Evolutionary conservation across 2,888 invertebrate genomes (phyloP), one percentile per base, ranked within the genome.

Genomic region (Orchestes rusci): DNA sequence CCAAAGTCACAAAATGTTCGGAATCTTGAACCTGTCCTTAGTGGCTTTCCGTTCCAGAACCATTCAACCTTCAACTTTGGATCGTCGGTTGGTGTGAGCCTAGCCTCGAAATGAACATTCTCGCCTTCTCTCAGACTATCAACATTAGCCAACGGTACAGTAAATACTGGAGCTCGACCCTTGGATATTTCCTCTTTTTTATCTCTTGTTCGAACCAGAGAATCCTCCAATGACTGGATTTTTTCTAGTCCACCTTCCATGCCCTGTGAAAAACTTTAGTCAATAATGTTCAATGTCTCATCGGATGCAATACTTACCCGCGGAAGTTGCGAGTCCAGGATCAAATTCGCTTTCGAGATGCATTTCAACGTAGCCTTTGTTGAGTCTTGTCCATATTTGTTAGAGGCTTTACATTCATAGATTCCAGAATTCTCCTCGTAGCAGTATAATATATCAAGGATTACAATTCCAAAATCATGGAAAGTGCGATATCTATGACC

Each of bases 1-100:
- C 97, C 96, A 69, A 97, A 96, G 71, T 97, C 96, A 63, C 93
- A 90, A 80, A 94, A 92, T 19, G 95, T 94, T 54, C 95, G 86
- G 75, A 94, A 93, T 56, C 94, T 78, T 7, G 93, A 90, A 45
- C 94, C 93, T 33, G 88, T 84, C 68, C 82, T 83, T 44, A 90
- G 70, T 36, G 90, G 84, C 69, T 90, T 89, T 49, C 91, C 90
- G 64, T 93, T 92, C 85, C 88, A 90, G 73, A 84, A 92, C 93
- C 93, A 93, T 73, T 93, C 92, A 51, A 92, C 84, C 53, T 84
- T 89, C 19, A 93, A 72, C 61, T 86, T 88, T 18, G 93, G 86
- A 73, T 93, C 93, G 65, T 92, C 91, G 1, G 86, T 87, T 13
- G 93, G 93, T 42, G 81, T 89, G 27, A 93, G 72, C 52, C 90